phyloP scores from a whole-genome alignment of 2,113 vertebrate species.

The Larimichthys polyactis region DNA sequence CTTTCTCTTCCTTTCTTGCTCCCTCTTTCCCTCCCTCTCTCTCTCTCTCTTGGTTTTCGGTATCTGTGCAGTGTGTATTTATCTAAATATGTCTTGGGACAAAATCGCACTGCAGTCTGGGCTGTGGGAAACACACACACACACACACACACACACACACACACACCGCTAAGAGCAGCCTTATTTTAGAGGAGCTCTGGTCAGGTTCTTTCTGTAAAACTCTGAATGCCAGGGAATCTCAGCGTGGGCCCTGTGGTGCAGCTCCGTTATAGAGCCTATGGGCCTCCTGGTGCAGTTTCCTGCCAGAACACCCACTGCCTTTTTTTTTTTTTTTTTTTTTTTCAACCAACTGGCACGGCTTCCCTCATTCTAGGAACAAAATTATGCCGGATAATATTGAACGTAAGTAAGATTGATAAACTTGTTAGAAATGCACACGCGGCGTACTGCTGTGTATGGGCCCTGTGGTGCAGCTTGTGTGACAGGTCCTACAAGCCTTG shows the following conservation, averaged over 20 bases:
- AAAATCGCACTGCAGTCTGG: constrained; percentile 80
- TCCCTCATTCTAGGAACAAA: constrained; percentile 12
- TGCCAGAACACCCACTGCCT: constrained; percentile 11
- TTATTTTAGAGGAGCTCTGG: constrained; percentile 72
- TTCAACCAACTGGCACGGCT: constrained; percentile 15
- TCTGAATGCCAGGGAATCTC: constrained; percentile 54
- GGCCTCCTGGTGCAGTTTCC: constrained; percentile 22
- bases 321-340: neutral
- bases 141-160: constrained; percentile 21
- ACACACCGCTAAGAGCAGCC: constrained; percentile 65
- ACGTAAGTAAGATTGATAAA: constrained; percentile 17
- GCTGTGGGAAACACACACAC: constrained; percentile 65
- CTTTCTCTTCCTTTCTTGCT: neutral
- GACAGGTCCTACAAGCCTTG: constrained; percentile 38
- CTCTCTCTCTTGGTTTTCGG: constrained; percentile 34
- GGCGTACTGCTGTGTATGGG: constrained; percentile 18
- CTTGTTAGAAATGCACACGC: neutral
- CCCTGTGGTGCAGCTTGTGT: constrained; percentile 42
- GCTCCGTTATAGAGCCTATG: constrained; percentile 43
- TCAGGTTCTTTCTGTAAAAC: constrained; percentile 64
- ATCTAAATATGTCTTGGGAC: constrained; percentile 84
- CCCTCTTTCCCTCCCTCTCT: neutral
- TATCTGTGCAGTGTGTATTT: constrained; percentile 83
- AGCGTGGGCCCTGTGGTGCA: constrained; percentile 48
- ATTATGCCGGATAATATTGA: neutral